Base-by-base conservation (phyloP, 2,113 vertebrate genomes). In the Xerus inauris region DNA sequence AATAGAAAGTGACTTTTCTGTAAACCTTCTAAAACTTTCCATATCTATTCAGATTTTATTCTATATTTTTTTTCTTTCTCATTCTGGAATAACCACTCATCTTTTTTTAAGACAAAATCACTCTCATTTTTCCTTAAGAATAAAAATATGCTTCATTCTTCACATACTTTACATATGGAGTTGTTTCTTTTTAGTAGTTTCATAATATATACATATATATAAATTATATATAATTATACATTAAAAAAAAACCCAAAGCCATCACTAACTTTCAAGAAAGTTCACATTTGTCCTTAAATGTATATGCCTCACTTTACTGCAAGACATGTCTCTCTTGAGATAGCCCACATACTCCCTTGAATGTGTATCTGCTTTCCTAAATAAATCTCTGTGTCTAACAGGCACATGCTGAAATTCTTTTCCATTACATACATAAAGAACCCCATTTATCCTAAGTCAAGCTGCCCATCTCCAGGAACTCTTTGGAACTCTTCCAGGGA, bases 11-110 rank as follows among this genome's bases (percentile, higher is more conserved):
- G 86, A n/a, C 5, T 87, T 83, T 81, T 75, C 28, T 75, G 30
- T n/a, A 94, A 81, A 59, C 28, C 10, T 59, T 64, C 9, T 86
- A 38, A 11, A 85, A 72, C 17, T 59, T 49, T 80, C 38, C 42
- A 16, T 38, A 73, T 80, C 3, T 75, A 81, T 51, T 89, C 49
- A 93, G 16, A 35, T 77, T 83, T 69, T 76, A 5, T 12, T 40
- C 20, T 65, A 30, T 30, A 76, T 62, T 90, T 88, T 86, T 86
- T 75, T 26, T 65, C 91, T 86, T 90, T 80, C 32, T 73, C 26
- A 59, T 90, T 86, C 26, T 67, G 20, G 57, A 90, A 89, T 73
- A 85, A 93, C n/a, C 45, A 85, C 32, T 85, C 38, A 90, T 47
- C 73, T 93, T 71, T 24, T 62, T 57, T 89, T 89, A 90, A 35